Base-by-base conservation (phyloP, 1,140 invertebrate species). In the Coboldia fuscipes region DNA sequence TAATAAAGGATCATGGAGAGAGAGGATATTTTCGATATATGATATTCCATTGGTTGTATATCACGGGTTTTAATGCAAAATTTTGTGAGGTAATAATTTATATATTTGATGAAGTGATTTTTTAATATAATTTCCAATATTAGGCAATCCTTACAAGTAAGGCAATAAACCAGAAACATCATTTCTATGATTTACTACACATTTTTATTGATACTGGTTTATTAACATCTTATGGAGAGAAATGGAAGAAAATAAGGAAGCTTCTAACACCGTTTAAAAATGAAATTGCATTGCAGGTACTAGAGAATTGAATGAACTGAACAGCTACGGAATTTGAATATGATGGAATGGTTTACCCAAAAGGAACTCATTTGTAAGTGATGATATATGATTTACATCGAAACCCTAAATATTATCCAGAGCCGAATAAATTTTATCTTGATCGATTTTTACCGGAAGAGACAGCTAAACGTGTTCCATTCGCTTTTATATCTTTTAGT, bases 231-330 rank as follows among this genome's bases (percentile, higher is more conserved):
- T 44, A 55, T 37, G 80, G 79, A 39, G 49, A 55, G 8, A 86
- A 80, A 61, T 93, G 86, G 84, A 67, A 70, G 21, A 42, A 48
- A 0, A 60, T 82, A 29, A 60, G 86, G 28, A 86, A 81, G 57
- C 59, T 89, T 30, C 49, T 92, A 12, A 89, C 86, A 0, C 82
- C 84, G 4, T 71, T n/a, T n/a, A n/a, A n/a, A n/a, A n/a, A n/a
- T n/a, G n/a, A n/a, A n/a, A 33, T 8, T 16, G 28, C 16, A 13
- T 17, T 21, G 22, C 10, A 4, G 30, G 13, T 32, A 23, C 26
- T 49, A 47, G 45, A 4, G 39, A 40, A 13, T 35, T 44, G 2
- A 27, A 30, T 28, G 45, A 43, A n/a, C 14, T 64, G 2, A 56
- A 52, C 2, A 56, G 62, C 21, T 60, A 65, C 7, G 66, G 66